These are phyloP conservation scores for Megalopta genalis DNA, from an alignment of 1,140 invertebrate species.

Conservation along the genomic window DNA sequence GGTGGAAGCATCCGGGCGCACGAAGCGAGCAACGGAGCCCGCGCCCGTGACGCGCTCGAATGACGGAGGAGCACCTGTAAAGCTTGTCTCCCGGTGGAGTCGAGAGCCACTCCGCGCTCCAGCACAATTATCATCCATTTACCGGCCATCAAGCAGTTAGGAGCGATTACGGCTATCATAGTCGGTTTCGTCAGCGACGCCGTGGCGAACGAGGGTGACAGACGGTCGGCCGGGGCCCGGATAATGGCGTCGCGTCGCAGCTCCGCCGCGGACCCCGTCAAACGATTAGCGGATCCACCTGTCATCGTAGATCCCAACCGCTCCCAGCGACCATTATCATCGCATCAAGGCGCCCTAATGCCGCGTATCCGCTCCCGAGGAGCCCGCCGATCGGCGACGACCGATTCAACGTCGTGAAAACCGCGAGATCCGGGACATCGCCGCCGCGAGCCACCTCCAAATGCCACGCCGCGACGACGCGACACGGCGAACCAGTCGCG, in stretches of 20 bases:
- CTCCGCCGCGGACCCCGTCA: conserved; percentile 59
- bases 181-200: conserved; percentile 62
- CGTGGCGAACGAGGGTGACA: conserved; percentile 59
- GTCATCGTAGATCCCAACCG: conserved; percentile 74
- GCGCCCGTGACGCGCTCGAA: conserved; percentile 47
- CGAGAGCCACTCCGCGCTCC: conserved; percentile 53
- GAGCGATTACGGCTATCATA: conserved; percentile 77
- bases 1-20: not conserved
- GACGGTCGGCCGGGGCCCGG: conserved; percentile 49
- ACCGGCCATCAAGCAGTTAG: conserved; percentile 77
- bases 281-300: conserved; percentile 77
- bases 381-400: conserved; percentile 31
- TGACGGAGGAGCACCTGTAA: conserved; percentile 69
- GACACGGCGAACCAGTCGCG: not conserved
- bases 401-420: conserved; percentile 28
- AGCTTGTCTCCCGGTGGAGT: not conserved
- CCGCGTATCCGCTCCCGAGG: conserved; percentile 67
- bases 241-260: conserved; percentile 52
- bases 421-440: conserved; percentile 22
- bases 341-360: conserved; percentile 74
- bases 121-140: conserved; percentile 79
- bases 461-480: conserved; percentile 14
- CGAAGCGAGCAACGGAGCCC: not conserved
- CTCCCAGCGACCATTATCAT: conserved; percentile 74
- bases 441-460: conserved; percentile 15